phyloP scores from a whole-genome alignment of 2,888 invertebrate species.

The Polylopha cassiicola region DNA sequence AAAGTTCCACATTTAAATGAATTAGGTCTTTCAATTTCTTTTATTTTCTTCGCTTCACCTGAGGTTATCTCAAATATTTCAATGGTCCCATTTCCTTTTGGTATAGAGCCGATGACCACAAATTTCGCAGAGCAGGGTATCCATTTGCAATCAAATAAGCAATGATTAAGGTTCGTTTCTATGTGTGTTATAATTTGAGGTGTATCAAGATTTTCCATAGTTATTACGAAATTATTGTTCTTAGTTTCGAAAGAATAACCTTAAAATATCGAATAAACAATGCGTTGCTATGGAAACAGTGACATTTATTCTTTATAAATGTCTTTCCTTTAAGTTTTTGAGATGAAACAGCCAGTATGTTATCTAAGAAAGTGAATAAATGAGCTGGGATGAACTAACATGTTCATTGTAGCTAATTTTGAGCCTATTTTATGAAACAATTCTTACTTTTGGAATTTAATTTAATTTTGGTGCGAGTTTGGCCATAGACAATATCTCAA shows the following conservation, averaged over 20 bases:
- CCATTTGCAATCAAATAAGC: constrained; percentile 96
- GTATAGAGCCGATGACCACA: constrained; percentile 89
- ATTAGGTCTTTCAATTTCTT: constrained; percentile 86
- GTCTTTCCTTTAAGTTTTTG: neutral
- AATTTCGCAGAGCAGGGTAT: constrained; percentile 96
- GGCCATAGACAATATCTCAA: too few relatives aligned
- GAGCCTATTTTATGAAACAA: too few relatives aligned
- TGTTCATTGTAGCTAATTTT: too few relatives aligned
- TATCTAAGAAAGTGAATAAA: too few relatives aligned
- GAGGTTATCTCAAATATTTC: constrained; percentile 88
- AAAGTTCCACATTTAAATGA: constrained; percentile 96
- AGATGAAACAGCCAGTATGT: too few relatives aligned
- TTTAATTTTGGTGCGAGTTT: too few relatives aligned
- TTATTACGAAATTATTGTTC: constrained; percentile 4
- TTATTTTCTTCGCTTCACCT: constrained; percentile 82
- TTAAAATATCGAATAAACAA: constrained; percentile 37
- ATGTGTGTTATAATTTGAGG: constrained; percentile 94
- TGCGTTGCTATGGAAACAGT: constrained; percentile 47
- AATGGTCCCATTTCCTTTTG: constrained; percentile 90
- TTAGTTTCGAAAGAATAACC: constrained; percentile 31
- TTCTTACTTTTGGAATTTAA: too few relatives aligned
- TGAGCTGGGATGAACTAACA: too few relatives aligned
- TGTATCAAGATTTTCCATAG: constrained; percentile 78
- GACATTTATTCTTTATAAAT: neutral
- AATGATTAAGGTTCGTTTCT: constrained; percentile 88